Conservation (phyloP, 2,797 vertebrate species). For the Silurus lanzhouensis region DNA sequence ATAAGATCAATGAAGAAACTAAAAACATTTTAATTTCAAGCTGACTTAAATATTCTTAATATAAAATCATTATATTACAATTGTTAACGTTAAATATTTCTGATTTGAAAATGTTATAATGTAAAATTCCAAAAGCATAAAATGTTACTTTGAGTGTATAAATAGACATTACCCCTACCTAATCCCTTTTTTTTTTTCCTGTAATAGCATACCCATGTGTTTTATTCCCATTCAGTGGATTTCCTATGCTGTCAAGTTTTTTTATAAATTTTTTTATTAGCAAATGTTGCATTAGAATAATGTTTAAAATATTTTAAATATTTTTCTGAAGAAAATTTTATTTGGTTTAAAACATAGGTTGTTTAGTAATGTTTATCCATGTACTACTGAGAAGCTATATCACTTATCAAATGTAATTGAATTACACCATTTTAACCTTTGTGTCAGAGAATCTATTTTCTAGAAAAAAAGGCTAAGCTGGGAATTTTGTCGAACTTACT, state of each 20-base stretch:
- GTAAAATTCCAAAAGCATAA: background rate
- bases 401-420: too few relatives aligned
- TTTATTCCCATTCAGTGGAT: background rate
- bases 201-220: background rate
- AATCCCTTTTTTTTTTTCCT: background rate
- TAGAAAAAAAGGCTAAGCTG: background rate
- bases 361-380: too few relatives aligned
- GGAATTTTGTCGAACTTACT: background rate
- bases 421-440: background rate
- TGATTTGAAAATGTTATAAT: background rate
- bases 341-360: too few relatives aligned
- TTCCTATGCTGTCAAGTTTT: background rate
- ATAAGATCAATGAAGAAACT: background rate
- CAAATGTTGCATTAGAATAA: too few relatives aligned
- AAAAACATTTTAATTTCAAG: background rate
- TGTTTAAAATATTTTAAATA: too few relatives aligned
- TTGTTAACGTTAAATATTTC: too few relatives aligned
- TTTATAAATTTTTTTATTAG: background rate
- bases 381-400: too few relatives aligned
- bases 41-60: background rate
- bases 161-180: background rate
- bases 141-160: background rate
- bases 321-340: too few relatives aligned
- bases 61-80: background rate
- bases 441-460: background rate